These are phyloP conservation scores for Pygmarrhopalites habei DNA, from an alignment of 1,140 invertebrate species.

Conservation along the genomic window DNA sequence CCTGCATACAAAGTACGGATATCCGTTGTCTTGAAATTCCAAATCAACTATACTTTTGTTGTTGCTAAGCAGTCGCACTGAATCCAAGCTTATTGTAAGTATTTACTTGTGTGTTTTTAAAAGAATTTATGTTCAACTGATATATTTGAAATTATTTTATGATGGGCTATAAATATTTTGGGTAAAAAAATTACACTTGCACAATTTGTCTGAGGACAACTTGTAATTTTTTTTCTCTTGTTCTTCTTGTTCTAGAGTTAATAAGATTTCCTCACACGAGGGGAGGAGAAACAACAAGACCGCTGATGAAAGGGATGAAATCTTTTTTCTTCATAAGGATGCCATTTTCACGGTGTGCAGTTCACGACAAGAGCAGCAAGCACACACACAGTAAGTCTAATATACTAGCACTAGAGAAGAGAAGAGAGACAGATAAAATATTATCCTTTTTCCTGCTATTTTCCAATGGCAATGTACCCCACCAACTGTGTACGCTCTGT, in stretches of 20 bases:
- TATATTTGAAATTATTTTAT: too few species aligned
- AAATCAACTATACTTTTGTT: too few species aligned
- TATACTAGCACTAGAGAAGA: background rate
- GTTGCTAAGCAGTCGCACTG: too few species aligned
- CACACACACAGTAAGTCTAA: background rate
- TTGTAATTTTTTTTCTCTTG: background rate
- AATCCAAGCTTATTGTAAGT: too few species aligned
- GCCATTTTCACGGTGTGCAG: slow-evolving; percentile 11
- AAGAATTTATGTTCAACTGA: too few species aligned
- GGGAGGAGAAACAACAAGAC: background rate
- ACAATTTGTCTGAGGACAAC: background rate
- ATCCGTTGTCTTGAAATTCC: too few species aligned
- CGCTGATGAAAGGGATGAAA: background rate
- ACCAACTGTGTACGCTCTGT: background rate
- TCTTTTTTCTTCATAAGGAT: background rate
- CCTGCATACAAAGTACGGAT: too few species aligned
- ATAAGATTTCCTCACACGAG: background rate
- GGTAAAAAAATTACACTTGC: background rate
- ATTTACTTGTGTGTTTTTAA: too few species aligned
- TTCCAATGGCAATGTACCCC: slow-evolving; percentile 10
- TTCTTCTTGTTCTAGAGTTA: background rate
- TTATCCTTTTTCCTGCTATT: background rate
- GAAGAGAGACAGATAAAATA: background rate
- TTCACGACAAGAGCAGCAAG: slow-evolving; percentile 4
- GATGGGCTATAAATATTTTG: too few species aligned